Percentiles rank a stretch among this genome's conserved stretches.
These are phyloP conservation scores for Melinaea menophilus DNA, from an alignment of 2,888 invertebrate genomes.

Conservation along the genomic window DNA sequence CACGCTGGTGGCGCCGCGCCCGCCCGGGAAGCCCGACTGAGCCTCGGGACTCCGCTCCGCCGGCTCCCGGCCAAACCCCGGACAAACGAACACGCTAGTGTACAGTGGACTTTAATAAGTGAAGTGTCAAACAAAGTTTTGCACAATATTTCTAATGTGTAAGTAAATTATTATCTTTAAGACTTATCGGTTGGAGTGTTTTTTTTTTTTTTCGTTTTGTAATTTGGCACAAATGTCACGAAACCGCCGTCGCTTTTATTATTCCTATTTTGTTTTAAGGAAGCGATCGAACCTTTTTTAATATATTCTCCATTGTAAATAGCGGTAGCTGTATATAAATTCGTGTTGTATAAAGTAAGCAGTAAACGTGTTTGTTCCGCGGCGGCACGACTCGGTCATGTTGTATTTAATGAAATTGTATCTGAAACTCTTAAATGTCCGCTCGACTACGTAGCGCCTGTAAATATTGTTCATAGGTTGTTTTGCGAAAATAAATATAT, in stretches of 20 bases:
- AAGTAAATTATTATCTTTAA: conserved; percentile 20
- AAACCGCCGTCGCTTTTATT: neutral
- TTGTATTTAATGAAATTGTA: conserved; percentile 19
- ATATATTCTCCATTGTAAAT: conserved; percentile 23
- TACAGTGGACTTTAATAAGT: conserved; percentile 14
- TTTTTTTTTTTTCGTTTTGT: conserved; percentile 2
- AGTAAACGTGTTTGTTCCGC: conserved; percentile 24
- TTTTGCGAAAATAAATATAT: conserved; percentile 1
- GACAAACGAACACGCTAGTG: conserved; percentile 3
- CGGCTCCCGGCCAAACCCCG: neutral
- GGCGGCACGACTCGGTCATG: conserved; percentile 10
- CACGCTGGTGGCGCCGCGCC: conserved; percentile 74
- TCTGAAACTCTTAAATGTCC: conserved; percentile 7
- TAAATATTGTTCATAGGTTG: conserved; percentile 23
- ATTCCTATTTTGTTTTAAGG: conserved; percentile 9
- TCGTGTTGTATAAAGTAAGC: conserved; percentile 35
- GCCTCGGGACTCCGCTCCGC: conserved; percentile 3
- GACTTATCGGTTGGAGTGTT: neutral
- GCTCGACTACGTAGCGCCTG: conserved; percentile 16
- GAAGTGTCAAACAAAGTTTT: conserved; percentile 27
- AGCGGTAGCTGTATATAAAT: conserved; percentile 32
- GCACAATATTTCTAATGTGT: conserved; percentile 28
- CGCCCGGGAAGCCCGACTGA: conserved; percentile 47
- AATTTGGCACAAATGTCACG: conserved; percentile 8
- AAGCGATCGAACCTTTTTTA: conserved; percentile 16